A percentile compares a stretch with the other conserved stretches of the same genome.
Evolutionary conservation across 2,113 vertebrate genomes (phyloP).

Genomic region (Pelecanus crispus): DNA sequence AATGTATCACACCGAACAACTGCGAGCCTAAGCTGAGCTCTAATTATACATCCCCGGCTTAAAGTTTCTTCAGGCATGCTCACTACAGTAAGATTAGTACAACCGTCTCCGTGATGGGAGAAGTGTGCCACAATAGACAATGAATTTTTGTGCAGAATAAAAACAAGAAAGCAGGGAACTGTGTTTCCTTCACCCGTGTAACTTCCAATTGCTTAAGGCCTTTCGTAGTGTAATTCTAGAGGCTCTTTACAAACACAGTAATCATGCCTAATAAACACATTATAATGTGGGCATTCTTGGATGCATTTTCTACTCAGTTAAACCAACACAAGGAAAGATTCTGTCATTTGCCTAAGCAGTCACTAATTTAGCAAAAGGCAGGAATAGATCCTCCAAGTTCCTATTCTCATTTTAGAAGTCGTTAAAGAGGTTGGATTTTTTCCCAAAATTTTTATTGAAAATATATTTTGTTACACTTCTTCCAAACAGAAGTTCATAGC

Average conservation of each 20-base stretch:
- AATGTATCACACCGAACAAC: neutral
- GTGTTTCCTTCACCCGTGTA: neutral
- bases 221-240: neutral
- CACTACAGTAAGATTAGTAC: neutral
- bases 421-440: neutral
- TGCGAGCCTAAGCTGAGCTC: neutral
- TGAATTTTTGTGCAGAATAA: neutral
- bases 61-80: neutral
- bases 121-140: neutral
- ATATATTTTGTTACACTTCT: neutral
- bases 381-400: neutral
- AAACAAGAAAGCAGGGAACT: rapidly evolving
- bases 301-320: neutral
- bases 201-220: neutral
- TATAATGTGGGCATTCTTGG: neutral
- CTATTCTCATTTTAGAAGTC: neutral
- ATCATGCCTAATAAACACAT: neutral
- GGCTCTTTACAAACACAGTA: neutral
- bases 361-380: neutral
- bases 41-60: neutral
- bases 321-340: neutral
- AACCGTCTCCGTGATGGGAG: neutral
- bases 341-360: neutral
- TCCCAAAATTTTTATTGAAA: neutral
- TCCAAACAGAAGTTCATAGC: neutral